Conservation (phyloP, 2,797 vertebrate genomes). For the Sebastes minor region DNA sequence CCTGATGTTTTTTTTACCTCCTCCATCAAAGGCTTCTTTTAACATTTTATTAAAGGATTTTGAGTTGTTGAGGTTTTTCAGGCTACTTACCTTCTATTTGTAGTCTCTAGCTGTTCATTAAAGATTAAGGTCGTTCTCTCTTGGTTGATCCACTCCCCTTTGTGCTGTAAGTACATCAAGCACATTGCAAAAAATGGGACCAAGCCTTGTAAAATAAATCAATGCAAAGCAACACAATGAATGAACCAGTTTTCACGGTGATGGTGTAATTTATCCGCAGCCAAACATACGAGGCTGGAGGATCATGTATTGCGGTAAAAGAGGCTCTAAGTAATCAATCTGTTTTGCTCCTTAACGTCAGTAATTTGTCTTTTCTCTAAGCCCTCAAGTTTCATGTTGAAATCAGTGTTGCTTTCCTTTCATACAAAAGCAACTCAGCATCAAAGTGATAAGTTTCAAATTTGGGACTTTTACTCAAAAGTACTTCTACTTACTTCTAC, state of each 20-base stretch:
- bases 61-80: background rate
- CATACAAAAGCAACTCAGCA: background rate
- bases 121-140: background rate
- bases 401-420: background rate
- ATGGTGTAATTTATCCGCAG: background rate
- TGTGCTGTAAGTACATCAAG: background rate
- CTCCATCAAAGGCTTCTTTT: background rate
- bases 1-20: background rate
- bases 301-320: background rate
- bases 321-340: background rate
- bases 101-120: background rate
- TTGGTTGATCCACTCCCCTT: background rate
- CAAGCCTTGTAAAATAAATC: background rate
- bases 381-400: background rate
- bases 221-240: conserved; percentile 4
- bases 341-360: background rate
- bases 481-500: background rate
- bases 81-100: background rate
- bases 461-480: background rate
- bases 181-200: background rate
- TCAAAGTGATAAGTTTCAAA: background rate
- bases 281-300: background rate
- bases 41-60: background rate
- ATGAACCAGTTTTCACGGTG: background rate
- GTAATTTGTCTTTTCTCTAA: background rate